phyloP scores from a whole-genome alignment of 1,140 invertebrate genomes.

The Acromyrmex heyeri region DNA sequence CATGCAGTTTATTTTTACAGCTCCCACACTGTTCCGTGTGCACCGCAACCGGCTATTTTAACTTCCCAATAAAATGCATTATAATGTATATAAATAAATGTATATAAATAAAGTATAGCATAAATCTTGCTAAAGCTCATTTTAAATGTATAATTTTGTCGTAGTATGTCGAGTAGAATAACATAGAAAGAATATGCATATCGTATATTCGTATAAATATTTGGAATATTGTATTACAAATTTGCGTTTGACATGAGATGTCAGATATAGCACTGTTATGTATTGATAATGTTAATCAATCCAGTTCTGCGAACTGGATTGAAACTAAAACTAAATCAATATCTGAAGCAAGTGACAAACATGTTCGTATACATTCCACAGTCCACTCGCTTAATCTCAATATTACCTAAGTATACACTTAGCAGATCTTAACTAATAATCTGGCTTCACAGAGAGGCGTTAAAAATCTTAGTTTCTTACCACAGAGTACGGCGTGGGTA shows the following conservation, averaged over 20 bases:
- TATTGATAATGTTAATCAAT: neutral
- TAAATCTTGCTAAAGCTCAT: neutral
- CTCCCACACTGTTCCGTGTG: neutral
- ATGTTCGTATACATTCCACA: neutral
- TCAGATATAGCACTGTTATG: neutral
- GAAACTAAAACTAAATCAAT: neutral
- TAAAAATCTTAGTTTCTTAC: slow-evolving; percentile 1
- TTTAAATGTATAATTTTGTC: neutral
- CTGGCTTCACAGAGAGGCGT: neutral
- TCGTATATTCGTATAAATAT: neutral
- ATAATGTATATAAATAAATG: neutral
- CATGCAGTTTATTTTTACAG: slow-evolving; percentile 20
- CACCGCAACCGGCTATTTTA: slow-evolving; percentile 1
- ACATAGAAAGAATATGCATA: neutral
- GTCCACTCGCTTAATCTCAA: slow-evolving; percentile 30
- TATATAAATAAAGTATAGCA: neutral
- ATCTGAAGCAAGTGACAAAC: neutral
- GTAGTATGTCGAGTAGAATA: neutral
- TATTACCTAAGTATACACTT: slow-evolving; percentile 39
- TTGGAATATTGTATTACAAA: neutral
- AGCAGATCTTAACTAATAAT: neutral
- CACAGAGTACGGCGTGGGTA: neutral
- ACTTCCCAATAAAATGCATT: neutral
- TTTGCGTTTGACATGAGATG: neutral
- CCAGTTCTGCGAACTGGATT: neutral